These are phyloP conservation scores for Rhynchophorus ferrugineus DNA, from an alignment of 1,140 invertebrate genomes.

Conservation along the genomic window DNA sequence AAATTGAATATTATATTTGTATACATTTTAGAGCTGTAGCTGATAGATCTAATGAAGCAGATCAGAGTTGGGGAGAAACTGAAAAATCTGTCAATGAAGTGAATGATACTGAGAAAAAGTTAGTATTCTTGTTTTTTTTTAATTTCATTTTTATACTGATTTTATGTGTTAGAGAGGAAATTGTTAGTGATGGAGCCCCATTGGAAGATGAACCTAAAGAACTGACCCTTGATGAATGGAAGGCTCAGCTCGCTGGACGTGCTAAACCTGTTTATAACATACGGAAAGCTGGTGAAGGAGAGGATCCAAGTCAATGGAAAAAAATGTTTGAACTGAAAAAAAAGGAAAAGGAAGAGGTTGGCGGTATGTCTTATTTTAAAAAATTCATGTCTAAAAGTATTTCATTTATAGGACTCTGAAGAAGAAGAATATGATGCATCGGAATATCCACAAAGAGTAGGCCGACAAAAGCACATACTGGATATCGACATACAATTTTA, in stretches of 20 bases:
- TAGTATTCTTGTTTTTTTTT: slow-evolving; percentile 13
- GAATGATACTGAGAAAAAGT: slow-evolving; percentile 35
- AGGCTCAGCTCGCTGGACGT: slow-evolving; percentile 63
- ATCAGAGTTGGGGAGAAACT: slow-evolving; percentile 40
- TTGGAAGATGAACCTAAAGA: slow-evolving; percentile 71
- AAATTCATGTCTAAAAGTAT: slow-evolving; percentile 1
- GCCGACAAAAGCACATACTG: slow-evolving; percentile 76
- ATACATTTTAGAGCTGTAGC: slow-evolving; percentile 31
- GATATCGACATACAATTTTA: slow-evolving; percentile 87
- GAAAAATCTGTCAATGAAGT: slow-evolving; percentile 47
- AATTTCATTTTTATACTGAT: not conserved
- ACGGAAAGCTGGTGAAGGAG: slow-evolving; percentile 86
- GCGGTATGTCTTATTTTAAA: slow-evolving; percentile 26
- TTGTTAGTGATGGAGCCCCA: slow-evolving; percentile 44
- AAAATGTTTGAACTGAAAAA: slow-evolving; percentile 81
- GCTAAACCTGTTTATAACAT: slow-evolving; percentile 80
- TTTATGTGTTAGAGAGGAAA: slow-evolving; percentile 37
- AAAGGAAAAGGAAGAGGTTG: slow-evolving; percentile 67
- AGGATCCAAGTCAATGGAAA: slow-evolving; percentile 85
- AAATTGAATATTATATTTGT: slow-evolving; percentile 11
- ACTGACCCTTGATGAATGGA: slow-evolving; percentile 84
- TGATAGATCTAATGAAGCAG: slow-evolving; percentile 33
- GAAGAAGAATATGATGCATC: slow-evolving; percentile 67
- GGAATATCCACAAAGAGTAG: slow-evolving; percentile 80
- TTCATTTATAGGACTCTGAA: slow-evolving; percentile 36